phyloP scores from a whole-genome alignment of 2,113 vertebrate species.

The Phylloscopus trochilus region DNA sequence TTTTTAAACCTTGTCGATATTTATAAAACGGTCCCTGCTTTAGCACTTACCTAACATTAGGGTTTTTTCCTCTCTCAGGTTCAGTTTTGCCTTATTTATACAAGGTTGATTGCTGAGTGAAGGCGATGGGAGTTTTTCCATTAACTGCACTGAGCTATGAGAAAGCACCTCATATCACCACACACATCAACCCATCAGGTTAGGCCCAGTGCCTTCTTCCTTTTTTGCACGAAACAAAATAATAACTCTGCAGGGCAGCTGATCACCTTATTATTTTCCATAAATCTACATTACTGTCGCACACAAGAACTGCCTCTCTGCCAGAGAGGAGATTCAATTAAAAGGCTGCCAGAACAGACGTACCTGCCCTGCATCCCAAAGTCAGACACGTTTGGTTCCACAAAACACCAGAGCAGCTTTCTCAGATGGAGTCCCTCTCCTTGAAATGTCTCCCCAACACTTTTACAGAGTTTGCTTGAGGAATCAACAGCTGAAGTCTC shows the following conservation, averaged over 20 bases:
- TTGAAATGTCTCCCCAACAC: not conserved
- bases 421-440: not conserved
- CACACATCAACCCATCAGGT: not conserved
- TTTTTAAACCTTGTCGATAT: not conserved
- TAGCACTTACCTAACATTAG: not conserved
- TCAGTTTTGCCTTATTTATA: not conserved
- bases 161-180: not conserved
- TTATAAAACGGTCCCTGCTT: not conserved
- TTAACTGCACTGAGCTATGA: not conserved
- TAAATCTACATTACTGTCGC: constrained; percentile 42
- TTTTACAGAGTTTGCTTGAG: not conserved
- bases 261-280: constrained; percentile 50
- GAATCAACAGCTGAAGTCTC: not conserved
- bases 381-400: not conserved
- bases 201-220: not conserved
- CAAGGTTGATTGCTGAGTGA: not conserved
- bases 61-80: not conserved
- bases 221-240: constrained; percentile 34
- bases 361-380: constrained; percentile 18
- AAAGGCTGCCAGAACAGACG: constrained; percentile 16
- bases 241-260: constrained; percentile 33
- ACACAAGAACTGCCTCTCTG: not conserved
- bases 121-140: not conserved
- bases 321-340: constrained; percentile 16
- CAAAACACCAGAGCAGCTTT: not conserved